Evolutionary conservation across 2,797 vertebrate species (phyloP), one percentile per base, ranked within the genome.

Genomic region (Alcedo quadribrachys): DNA sequence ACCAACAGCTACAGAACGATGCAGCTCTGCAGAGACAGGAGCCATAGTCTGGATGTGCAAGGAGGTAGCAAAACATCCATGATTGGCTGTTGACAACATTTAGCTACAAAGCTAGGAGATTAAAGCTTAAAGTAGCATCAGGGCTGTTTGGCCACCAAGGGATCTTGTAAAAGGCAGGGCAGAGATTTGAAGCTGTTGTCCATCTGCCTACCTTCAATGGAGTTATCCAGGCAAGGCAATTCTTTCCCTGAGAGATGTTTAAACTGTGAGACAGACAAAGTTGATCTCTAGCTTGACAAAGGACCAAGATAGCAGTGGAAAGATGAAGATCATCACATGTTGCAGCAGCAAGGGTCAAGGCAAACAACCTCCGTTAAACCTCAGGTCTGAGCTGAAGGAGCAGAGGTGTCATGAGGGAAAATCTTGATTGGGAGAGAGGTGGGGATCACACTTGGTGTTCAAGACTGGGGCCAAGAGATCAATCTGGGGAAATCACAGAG

Each of bases 21-120:
- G 5, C 16, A 40, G 15, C 37, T n/a, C n/a, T 25, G 25, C 28
- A 43, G 40, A 54, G 35, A 55, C 10, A 45, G 58, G 12, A 89
- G 40, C 17, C 1, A 0, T n/a, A 78, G 45, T 11, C 11, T 4
- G 10, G 43, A 45, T 0, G 0, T 53, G 25, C 30, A 63, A 67
- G 22, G 37, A 77, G 9, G 28, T 24, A 65, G 57, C 19, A 80
- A 45, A 8, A 33, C 1, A 48, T 43, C 63, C 2, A 0, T 68
- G 30, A 40, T 84, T 42, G 28, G 74, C 27, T 40, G 28, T 7
- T 83, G 51, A 25, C 32, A 45, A 62, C 28, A 27, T 32, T 70
- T 55, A 83, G 25, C 42, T 62, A n/a, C 54, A 63, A 80, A 91
- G 17, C 27, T 65, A 75, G 32, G 27, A 57, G 45, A 67, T 67